Conservation (phyloP, 2,888 invertebrate genomes). For the Salpingus planirostris region DNA sequence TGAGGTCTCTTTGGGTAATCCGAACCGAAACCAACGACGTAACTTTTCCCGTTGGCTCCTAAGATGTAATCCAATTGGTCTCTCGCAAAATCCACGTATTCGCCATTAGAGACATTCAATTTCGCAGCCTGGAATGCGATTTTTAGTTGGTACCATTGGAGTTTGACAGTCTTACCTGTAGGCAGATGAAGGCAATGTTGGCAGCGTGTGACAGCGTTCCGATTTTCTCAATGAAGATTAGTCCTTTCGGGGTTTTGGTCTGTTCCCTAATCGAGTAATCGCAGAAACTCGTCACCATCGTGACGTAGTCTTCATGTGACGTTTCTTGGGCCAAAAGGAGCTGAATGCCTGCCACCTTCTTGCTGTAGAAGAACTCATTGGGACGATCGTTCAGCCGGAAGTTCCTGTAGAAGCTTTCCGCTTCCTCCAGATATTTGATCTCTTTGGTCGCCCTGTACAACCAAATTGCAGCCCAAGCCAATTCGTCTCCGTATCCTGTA, state of each 20-base stretch:
- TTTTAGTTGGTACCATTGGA: neutral
- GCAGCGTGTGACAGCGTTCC: slow-evolving; percentile 49
- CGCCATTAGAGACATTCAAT: slow-evolving; percentile 27
- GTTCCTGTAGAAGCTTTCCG: slow-evolving; percentile 42
- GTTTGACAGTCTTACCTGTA: slow-evolving; percentile 35
- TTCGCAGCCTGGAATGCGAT: slow-evolving; percentile 32
- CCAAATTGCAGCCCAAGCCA: slow-evolving; percentile 51
- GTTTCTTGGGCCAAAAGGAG: slow-evolving; percentile 44
- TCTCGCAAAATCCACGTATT: slow-evolving; percentile 44
- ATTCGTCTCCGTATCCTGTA: slow-evolving; percentile 47
- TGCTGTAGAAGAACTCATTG: slow-evolving; percentile 47
- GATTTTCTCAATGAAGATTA: slow-evolving; percentile 46
- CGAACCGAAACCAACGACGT: slow-evolving; percentile 47
- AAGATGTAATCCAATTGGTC: slow-evolving; percentile 49
- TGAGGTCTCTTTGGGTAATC: slow-evolving; percentile 47
- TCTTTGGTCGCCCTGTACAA: slow-evolving; percentile 46
- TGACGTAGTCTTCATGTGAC: slow-evolving; percentile 36
- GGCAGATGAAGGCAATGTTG: slow-evolving; percentile 47
- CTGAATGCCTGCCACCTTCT: slow-evolving; percentile 49
- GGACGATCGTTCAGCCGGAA: slow-evolving; percentile 44
- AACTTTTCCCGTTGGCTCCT: slow-evolving; percentile 47
- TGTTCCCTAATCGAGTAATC: slow-evolving; percentile 43
- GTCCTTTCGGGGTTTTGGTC: slow-evolving; percentile 45
- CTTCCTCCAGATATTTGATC: slow-evolving; percentile 42
- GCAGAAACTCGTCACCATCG: slow-evolving; percentile 43